Evolutionary conservation across 2,888 invertebrate genomes (phyloP).

Genomic region (Conomelus anceps): DNA sequence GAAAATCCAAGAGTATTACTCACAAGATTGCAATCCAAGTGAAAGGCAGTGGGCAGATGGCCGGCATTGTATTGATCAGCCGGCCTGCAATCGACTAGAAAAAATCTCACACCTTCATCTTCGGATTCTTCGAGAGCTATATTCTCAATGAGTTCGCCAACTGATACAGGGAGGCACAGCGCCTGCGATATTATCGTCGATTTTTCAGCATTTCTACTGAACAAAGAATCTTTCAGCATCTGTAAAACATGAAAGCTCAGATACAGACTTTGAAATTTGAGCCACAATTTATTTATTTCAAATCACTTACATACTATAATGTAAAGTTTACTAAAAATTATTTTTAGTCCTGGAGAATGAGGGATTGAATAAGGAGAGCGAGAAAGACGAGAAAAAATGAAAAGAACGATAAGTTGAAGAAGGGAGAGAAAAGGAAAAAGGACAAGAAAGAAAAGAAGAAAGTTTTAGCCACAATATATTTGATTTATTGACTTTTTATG

Average conservation of each 20-base stretch:
- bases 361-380: no score
- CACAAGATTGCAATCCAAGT: constrained; percentile 89
- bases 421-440: no score
- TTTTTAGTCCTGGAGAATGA: no score
- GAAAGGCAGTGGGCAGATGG: constrained; percentile 94
- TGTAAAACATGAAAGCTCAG: constrained; percentile 25
- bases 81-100: constrained; percentile 94
- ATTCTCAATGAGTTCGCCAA: constrained; percentile 84
- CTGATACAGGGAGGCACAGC: constrained; percentile 92
- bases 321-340: no score
- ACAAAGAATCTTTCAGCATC: constrained; percentile 39
- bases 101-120: constrained; percentile 65
- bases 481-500: no score
- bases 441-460: no score
- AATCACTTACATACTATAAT: no score
- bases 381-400: no score
- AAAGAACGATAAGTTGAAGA: no score
- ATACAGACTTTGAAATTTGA: no score
- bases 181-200: constrained; percentile 67
- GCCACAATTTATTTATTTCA: background rate
- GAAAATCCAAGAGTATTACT: constrained; percentile 29
- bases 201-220: constrained; percentile 49
- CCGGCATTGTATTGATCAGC: constrained; percentile 95
- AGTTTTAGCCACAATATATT: no score
- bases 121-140: constrained; percentile 55